Evolutionary conservation across 1,140 invertebrate genomes (phyloP), one percentile per base, ranked within the genome.

Genomic region (Solen grandis): DNA sequence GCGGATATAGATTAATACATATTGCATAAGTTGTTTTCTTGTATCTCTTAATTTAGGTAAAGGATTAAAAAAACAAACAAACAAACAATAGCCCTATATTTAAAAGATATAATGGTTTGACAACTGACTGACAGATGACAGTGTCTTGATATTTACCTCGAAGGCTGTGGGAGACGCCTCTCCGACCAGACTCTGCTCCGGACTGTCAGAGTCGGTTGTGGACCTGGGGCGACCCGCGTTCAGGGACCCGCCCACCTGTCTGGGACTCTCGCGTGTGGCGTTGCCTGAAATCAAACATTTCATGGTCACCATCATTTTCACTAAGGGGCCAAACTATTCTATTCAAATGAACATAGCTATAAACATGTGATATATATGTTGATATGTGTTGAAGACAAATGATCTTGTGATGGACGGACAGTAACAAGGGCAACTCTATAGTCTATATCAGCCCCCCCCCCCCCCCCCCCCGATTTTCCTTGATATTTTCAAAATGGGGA

Each of bases 271-370:
- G 14, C 75, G 75, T 8, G 29, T 63, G 13, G 75, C 46, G 66
- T 66, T 76, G n/a, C 74, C 74, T 76, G 46, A 36, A 76, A 76
- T 66, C n/a, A n/a, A n/a, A n/a, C n/a, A n/a, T n/a, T n/a, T n/a
- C n/a, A n/a, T n/a, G n/a, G n/a, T n/a, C n/a, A n/a, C n/a, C n/a
- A n/a, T n/a, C n/a, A n/a, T n/a, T n/a, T n/a, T n/a, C n/a, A n/a
- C n/a, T n/a, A n/a, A n/a, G n/a, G n/a, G n/a, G n/a, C n/a, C n/a
- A n/a, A n/a, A n/a, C n/a, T n/a, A n/a, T n/a, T n/a, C n/a, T n/a
- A n/a, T n/a, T n/a, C n/a, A n/a, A n/a, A n/a, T n/a, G n/a, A n/a
- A n/a, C n/a, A n/a, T n/a, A n/a, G n/a, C n/a, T n/a, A 50, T 8
- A 22, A 41, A 22, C 0, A 68, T 68, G 19, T 22, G 52, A 35